Base-by-base conservation (phyloP, 2,888 invertebrate species). In the Phortica okadai region DNA sequence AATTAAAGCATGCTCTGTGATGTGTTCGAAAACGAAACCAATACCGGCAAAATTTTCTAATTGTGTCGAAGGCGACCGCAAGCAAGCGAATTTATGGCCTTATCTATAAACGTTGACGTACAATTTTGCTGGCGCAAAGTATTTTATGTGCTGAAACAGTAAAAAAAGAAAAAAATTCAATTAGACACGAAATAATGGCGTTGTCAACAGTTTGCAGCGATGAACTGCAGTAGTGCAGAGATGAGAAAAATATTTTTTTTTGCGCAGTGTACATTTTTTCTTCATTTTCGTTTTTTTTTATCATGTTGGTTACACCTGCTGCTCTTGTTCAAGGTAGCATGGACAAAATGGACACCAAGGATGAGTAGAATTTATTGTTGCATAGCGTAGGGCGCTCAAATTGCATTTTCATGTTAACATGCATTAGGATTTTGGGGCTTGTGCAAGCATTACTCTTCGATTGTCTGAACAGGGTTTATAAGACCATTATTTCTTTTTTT, bases 51-150 rank as follows among this genome's bases (percentile, higher is more conserved):
- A 79, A 82, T 80, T 77, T 74, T 78, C 85, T 84, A 87, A 85
- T 85, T 85, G 87, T 82, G 80, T 81, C 82, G 79, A 80, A 78
- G 82, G 50, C 50, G 14, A 50, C 10, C 14, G 8, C 10, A 62
- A 74, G 79, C 83, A 42, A 75, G 76, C 79, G 83, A 88, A 85
- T 85, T 85, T 88, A 85, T 81, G 76, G 77, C 74, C 54, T 66
- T 78, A 79, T 79, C 85, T 86, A 82, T 85, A 85, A 88, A 84
- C 16, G 3, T 11, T 62, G 6, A 25, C 62, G 6, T 62, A 25
- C 21, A 62, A 62, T 62, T 16, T 50, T 14, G 50, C 50, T 14
- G 50, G 62, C 25, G 21, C 62, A 62, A 25, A 25, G 62, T 25
- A 62, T 62, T 62, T 62, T 62, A 62, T 62, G 33, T 62, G 16